Evolutionary conservation across 2,888 invertebrate species (phyloP).

Genomic region (Lithophane socia): DNA sequence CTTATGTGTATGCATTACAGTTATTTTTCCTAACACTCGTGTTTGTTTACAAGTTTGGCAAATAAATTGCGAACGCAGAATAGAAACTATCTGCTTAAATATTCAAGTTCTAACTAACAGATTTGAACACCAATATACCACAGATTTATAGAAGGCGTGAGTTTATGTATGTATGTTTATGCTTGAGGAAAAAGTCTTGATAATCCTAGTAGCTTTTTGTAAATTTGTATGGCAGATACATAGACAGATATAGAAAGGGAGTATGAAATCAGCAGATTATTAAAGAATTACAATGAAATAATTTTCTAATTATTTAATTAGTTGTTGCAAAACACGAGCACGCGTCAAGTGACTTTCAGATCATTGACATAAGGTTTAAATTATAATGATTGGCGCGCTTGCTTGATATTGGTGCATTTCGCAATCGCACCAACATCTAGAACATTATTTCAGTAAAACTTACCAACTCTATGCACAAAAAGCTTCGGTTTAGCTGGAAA

Average conservation of each 20-base stretch:
- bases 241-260: no score
- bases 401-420: no score
- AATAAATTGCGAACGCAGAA: no score
- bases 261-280: background rate
- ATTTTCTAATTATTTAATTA: no score
- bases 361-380: background rate
- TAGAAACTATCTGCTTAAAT: background rate
- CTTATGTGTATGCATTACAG: no score
- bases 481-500: constrained; percentile 99
- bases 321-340: background rate
- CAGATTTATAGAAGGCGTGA: no score
- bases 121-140: background rate
- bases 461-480: constrained; percentile 99
- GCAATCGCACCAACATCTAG: background rate
- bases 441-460: constrained; percentile 72
- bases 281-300: background rate
- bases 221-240: no score
- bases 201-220: no score
- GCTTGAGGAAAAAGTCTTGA: no score
- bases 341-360: background rate
- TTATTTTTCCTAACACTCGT: no score
- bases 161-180: no score
- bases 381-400: background rate
- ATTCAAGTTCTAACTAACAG: background rate
- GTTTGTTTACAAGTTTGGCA: no score